phyloP scores from a whole-genome alignment of 2,797 vertebrate species.

The Hydrolagus colliei region DNA sequence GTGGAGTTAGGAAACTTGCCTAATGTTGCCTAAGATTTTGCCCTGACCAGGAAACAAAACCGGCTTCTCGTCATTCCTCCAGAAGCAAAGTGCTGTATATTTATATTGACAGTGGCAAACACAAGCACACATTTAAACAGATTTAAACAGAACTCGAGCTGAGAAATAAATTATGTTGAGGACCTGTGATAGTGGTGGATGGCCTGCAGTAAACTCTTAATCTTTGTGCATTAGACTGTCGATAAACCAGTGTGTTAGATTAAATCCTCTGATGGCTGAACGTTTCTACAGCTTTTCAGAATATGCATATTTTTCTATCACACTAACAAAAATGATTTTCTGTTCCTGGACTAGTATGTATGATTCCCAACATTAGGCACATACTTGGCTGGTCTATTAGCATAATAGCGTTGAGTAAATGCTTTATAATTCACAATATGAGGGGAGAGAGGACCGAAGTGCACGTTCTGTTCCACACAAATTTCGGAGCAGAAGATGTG shows the following conservation, averaged over 20 bases:
- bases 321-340: not conserved
- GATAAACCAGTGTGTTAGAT: not conserved
- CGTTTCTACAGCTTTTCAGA: not conserved
- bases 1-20: too few species aligned
- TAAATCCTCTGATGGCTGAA: not conserved
- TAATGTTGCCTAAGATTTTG: too few species aligned
- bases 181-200: not conserved
- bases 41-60: too few species aligned
- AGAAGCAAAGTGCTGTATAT: not conserved
- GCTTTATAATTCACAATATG: not conserved
- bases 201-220: not conserved
- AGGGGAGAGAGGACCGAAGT: not conserved
- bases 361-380: not conserved
- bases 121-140: not conserved
- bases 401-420: not conserved
- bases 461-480: not conserved
- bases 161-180: not conserved
- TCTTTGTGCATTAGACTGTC: not conserved
- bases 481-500: not conserved
- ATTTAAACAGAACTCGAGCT: not conserved
- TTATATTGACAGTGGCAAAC: not conserved
- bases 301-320: not conserved
- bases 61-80: too few species aligned
- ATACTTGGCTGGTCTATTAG: not conserved
- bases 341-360: not conserved